Evolutionary conservation across 1,140 invertebrate species (phyloP).

Genomic region (Copidosoma floridanum): DNA sequence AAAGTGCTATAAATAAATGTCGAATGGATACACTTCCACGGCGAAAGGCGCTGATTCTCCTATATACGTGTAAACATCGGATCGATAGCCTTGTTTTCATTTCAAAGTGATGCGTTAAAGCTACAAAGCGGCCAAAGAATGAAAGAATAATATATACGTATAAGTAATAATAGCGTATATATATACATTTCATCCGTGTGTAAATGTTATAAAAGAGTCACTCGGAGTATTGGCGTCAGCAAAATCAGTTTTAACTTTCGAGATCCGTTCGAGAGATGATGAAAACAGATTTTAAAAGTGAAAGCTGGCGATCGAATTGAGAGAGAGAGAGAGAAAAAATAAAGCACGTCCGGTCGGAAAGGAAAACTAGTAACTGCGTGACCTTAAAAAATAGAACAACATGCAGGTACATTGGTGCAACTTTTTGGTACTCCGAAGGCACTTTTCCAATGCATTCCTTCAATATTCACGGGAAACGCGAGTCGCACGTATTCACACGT

Average conservation of each 20-base stretch:
- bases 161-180: no score
- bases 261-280: constrained; percentile 15
- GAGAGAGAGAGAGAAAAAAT: constrained; percentile 5
- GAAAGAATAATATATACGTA: constrained; percentile 17
- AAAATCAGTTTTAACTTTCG: constrained; percentile 17
- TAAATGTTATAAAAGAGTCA: no score
- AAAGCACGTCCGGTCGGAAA: neutral
- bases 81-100: constrained; percentile 17
- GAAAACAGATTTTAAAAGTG: constrained; percentile 22
- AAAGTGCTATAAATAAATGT: no score
- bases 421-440: constrained; percentile 4
- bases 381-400: constrained; percentile 13
- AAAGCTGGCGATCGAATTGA: constrained; percentile 6
- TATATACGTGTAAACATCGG: no score
- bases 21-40: no score
- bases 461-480: neutral
- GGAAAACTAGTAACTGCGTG: constrained; percentile 9
- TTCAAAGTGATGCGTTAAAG: constrained; percentile 20
- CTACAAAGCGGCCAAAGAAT: constrained; percentile 5
- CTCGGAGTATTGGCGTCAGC: constrained; percentile 15
- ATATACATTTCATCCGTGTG: no score
- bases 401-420: no score
- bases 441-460: neutral
- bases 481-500: constrained; percentile 1
- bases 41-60: no score